Base-by-base conservation (phyloP, 2,888 invertebrate genomes). In the Sipha maydis region DNA sequence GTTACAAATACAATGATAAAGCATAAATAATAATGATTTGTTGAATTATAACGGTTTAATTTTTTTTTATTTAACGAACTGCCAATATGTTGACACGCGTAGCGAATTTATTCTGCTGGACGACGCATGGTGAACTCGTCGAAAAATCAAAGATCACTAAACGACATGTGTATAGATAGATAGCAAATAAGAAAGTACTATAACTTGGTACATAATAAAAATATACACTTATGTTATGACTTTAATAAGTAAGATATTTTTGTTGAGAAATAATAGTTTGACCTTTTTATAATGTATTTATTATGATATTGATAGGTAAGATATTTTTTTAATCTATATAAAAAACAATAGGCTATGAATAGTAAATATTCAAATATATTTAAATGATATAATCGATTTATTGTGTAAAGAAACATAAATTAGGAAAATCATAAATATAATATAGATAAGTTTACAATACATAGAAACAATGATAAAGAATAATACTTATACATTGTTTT, bases 1-100 rank as follows among this genome's bases (percentile, higher is more conserved):
- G 78, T 82, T 78, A 88, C 88, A 75, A 88, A 17, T 78, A 85
- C 28, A 78, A 71, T 54, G 28, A 85, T 71, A 85, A 85, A 73
- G n/a, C 31, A 28, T 56, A 83, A 48, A 54, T 41, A 76, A 76
- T 84, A 84, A 84, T 38, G 82, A 75, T 88, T 82, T 80, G 61
- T 61, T 73, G 86, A 86, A 86, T 79, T 73, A 38, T 88, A 88
- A 88, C 88, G 88, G 77, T 85, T 78, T 61, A 34, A 69, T 84
- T 71, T n/a, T 71, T n/a, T 71, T 79, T 9, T 67, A 75, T 67
- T 61, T 75, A 75, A 82, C 61, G 41, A 82, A 88, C 73, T 34
- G 76, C 28, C 75, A 25, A 56, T n/a, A n/a, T 14, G 61, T 76
- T 67, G 75, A 88, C 76, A 34, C 75, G 88, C 88, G 67, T 88